A percentile compares a stretch with the other conserved stretches of the same genome.
These are phyloP conservation scores for Terebella lapidaria DNA, from an alignment of 2,888 invertebrate genomes.

Conservation along the genomic window DNA sequence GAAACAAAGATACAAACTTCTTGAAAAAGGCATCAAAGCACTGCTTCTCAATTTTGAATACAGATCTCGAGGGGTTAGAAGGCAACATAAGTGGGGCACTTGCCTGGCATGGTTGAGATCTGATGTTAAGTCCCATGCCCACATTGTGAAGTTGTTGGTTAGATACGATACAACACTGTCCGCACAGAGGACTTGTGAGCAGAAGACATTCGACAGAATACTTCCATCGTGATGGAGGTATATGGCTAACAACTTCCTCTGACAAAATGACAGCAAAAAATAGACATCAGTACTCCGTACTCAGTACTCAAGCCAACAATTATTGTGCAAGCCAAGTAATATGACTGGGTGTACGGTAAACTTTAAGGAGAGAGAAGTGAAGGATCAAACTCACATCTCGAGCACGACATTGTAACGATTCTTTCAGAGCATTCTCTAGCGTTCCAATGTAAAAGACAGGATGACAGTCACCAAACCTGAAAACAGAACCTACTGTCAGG, in stretches of 20 bases:
- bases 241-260: slow-evolving; percentile 88
- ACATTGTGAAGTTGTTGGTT: slow-evolving; percentile 82
- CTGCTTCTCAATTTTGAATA: no score
- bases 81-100: neutral
- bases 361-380: no score
- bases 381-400: slow-evolving; percentile 66
- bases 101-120: slow-evolving; percentile 79
- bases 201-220: slow-evolving; percentile 93
- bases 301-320: neutral
- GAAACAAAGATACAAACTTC: no score
- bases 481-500: slow-evolving; percentile 1
- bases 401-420: slow-evolving; percentile 82
- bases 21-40: no score
- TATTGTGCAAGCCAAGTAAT: no score
- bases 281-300: neutral
- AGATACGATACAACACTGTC: slow-evolving; percentile 86
- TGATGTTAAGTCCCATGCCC: slow-evolving; percentile 95
- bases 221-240: slow-evolving; percentile 96
- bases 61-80: no score
- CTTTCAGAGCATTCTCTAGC: slow-evolving; percentile 82
- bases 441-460: slow-evolving; percentile 89
- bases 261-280: slow-evolving; percentile 26
- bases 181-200: slow-evolving; percentile 86
- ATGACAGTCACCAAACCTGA: slow-evolving; percentile 76
- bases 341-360: neutral